Conservation (phyloP, 2,888 invertebrate genomes). For the Eupeodes luniger region DNA sequence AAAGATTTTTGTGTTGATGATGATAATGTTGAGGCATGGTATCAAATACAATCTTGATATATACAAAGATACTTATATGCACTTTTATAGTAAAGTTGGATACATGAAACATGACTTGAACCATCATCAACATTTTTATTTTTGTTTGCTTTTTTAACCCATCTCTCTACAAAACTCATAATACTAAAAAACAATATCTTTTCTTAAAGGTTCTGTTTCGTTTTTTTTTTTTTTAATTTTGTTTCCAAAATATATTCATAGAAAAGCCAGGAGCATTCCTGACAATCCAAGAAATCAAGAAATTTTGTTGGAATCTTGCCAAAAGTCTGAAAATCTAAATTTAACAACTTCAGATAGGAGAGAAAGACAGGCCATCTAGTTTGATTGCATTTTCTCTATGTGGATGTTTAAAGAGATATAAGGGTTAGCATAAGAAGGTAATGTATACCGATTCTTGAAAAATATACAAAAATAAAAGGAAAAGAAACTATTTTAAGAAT, state of each 20-base stretch:
- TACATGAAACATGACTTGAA: slow-evolving; percentile 25
- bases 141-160: neutral
- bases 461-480: neutral
- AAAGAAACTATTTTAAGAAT: slow-evolving; percentile 4
- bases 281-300: slow-evolving; percentile 46
- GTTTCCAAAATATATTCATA: slow-evolving; percentile 48
- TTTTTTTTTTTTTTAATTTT: slow-evolving; percentile 7
- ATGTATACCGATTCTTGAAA: neutral
- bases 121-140: slow-evolving; percentile 56
- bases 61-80: neutral
- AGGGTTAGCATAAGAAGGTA: slow-evolving; percentile 11
- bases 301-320: slow-evolving; percentile 53
- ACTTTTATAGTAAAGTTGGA: slow-evolving; percentile 45
- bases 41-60: slow-evolving; percentile 35
- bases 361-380: slow-evolving; percentile 34
- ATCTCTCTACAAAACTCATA: slow-evolving; percentile 13
- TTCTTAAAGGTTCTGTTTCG: slow-evolving; percentile 12
- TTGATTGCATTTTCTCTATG: slow-evolving; percentile 21
- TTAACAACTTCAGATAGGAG: slow-evolving; percentile 29
- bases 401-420: neutral
- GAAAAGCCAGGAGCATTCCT: slow-evolving; percentile 32
- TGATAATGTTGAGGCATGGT: slow-evolving; percentile 42
- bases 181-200: slow-evolving; percentile 30
- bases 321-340: slow-evolving; percentile 61
- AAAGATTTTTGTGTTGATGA: slow-evolving; percentile 51